phyloP scores from a whole-genome alignment of 30 jellyfish, hydroid and myxozoan species.

The Chrysaora quinquecirrha region DNA sequence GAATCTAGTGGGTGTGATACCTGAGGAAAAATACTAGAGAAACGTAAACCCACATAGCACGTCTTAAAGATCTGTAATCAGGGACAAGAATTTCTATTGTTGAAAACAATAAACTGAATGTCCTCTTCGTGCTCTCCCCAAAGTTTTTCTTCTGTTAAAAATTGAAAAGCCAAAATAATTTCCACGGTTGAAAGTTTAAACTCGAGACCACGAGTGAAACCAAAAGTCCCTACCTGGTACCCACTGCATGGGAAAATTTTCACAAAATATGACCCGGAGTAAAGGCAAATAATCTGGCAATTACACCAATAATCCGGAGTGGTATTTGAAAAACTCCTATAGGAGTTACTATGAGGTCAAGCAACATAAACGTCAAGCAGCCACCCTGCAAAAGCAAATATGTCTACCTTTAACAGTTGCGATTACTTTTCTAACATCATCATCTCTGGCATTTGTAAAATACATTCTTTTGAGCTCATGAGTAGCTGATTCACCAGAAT shows the following conservation, averaged over 20 bases:
- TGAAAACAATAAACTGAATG: neutral
- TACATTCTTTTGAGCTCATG: neutral
- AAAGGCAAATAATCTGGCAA: neutral
- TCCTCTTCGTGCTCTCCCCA: neutral
- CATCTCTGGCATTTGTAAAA: neutral
- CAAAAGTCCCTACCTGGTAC: constrained; percentile 2
- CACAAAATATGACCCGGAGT: neutral
- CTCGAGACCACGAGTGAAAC: neutral
- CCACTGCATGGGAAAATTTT: neutral
- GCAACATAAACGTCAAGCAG: neutral
- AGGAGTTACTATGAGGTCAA: neutral
- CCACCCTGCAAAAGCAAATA: neutral
- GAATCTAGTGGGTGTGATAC: neutral
- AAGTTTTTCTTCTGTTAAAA: neutral
- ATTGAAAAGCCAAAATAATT: neutral
- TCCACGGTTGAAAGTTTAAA: neutral
- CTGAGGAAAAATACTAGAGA: neutral
- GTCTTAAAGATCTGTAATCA: neutral
- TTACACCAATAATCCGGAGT: neutral
- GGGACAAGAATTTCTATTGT: neutral
- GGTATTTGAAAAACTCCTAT: neutral
- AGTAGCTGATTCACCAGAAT: neutral
- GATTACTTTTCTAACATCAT: neutral
- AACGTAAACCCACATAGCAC: neutral
- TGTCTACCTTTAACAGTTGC: constrained; percentile 2